Base-by-base conservation (phyloP, 1,140 invertebrate genomes). In the Brachionus plicatilis region DNA sequence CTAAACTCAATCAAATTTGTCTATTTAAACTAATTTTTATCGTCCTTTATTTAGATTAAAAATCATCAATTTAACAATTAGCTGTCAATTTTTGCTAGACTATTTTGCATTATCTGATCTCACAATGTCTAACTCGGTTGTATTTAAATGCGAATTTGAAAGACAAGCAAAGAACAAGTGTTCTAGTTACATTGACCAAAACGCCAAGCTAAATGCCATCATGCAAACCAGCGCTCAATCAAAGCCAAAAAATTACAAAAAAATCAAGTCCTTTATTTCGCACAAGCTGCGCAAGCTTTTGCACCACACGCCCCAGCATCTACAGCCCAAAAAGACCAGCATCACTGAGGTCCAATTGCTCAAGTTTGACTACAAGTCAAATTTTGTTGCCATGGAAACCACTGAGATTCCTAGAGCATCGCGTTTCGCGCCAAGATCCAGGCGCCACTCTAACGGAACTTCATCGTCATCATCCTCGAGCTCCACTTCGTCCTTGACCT, bases 81-180 rank as follows among this genome's bases (percentile, higher is more conserved):
- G 12, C 45, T 29, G 27, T 29, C 41, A 29, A 37, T 24, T 24
- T 24, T 24, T 24, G 24, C 24, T 76, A 76, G 72, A 76, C 72
- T 3, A 29, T 29, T n/a, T 76, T 27, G n/a, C 17, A 37, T 50
- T 76, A 76, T 76, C 72, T 76, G 72, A 76, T 76, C 47, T 47
- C 24, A 76, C 17, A 76, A 76, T 76, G 72, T 76, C 72, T 11
- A 76, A 76, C 27, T 76, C 72, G 27, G 33, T 76, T 29, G 72
- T 76, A 76, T 76, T 50, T 76, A 76, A 76, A 76, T 24, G 43
- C 17, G 45, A 47, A 50, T 76, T 76, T 76, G 72, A 76, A 50
- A 45, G 47, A 76, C 20, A 76, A 50, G 20, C 53, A 12, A 50
- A 27, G 50, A 76, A 76, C 20, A 76, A 76, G 50, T 76, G 72